phyloP scores from a whole-genome alignment of 2,113 vertebrate genomes.

The Psettodes erumei region DNA sequence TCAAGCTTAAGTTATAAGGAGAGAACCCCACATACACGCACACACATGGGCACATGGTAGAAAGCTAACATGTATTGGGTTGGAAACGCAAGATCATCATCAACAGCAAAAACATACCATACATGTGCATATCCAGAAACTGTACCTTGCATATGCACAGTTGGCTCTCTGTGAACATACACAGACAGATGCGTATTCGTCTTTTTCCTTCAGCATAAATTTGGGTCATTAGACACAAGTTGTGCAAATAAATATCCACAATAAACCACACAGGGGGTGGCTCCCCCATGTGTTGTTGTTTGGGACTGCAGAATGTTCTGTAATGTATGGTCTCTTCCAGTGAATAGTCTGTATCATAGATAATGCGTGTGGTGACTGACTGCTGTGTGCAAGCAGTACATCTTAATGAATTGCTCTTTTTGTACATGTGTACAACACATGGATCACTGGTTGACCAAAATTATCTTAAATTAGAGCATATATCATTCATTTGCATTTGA shows the following conservation, averaged over 20 bases:
- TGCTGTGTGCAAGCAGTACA: neutral
- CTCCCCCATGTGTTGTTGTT: slow-evolving; percentile 43
- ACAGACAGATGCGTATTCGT: neutral
- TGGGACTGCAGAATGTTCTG: slow-evolving; percentile 34
- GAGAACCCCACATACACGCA: neutral
- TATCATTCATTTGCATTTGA: neutral
- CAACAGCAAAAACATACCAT: neutral
- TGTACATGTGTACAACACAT: neutral
- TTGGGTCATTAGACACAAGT: slow-evolving; percentile 8
- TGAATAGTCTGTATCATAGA: neutral
- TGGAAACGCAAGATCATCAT: neutral
- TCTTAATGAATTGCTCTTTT: neutral
- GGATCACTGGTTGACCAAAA: neutral
- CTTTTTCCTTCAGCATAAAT: slow-evolving; percentile 7
- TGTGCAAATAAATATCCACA: neutral
- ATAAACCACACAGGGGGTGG: neutral
- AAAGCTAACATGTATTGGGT: neutral
- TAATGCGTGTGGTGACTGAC: neutral
- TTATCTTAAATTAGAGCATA: no score
- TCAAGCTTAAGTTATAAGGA: slow-evolving; percentile 2
- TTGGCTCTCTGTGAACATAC: neutral
- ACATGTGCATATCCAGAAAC: neutral
- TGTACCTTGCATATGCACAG: neutral
- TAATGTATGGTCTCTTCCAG: neutral
- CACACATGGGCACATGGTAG: neutral